A percentile compares a stretch with the other conserved stretches of the same genome.
These are phyloP conservation scores for Drosophila pseudoananassae DNA, from an alignment of 1,140 invertebrate genomes.

Conservation along the genomic window DNA sequence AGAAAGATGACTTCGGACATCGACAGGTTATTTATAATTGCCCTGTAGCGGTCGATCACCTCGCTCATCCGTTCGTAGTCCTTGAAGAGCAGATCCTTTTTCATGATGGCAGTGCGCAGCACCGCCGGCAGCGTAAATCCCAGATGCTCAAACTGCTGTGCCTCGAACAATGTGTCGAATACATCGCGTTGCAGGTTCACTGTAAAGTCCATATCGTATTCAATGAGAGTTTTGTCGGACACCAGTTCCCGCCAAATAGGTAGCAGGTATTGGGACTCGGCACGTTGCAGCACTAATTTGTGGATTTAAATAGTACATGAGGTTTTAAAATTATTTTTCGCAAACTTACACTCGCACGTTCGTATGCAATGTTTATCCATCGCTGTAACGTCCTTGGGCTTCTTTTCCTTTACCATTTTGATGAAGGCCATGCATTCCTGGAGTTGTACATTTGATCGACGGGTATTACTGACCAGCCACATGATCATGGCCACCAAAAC, in stretches of 20 bases:
- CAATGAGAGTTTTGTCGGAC: slow-evolving; percentile 87
- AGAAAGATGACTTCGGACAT: slow-evolving; percentile 88
- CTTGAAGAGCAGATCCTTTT: slow-evolving; percentile 86
- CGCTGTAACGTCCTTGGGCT: slow-evolving; percentile 51
- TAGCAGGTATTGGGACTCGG: slow-evolving; percentile 83
- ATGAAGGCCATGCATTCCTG: slow-evolving; percentile 66
- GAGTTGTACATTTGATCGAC: slow-evolving; percentile 51
- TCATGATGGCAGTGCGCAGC: slow-evolving; percentile 80
- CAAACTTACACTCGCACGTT: slow-evolving; percentile 71
- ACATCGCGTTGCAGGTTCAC: slow-evolving; percentile 88
- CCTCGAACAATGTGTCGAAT: slow-evolving; percentile 90
- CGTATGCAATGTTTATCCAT: slow-evolving; percentile 56
- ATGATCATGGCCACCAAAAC: slow-evolving; percentile 79
- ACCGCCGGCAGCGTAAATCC: slow-evolving; percentile 87
- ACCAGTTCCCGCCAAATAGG: slow-evolving; percentile 88
- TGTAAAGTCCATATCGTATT: slow-evolving; percentile 87
- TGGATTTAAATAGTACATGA: neutral
- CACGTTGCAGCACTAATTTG: slow-evolving; percentile 61
- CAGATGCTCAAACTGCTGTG: slow-evolving; percentile 89
- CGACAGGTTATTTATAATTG: slow-evolving; percentile 86
- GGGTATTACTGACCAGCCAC: slow-evolving; percentile 75
- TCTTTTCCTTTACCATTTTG: slow-evolving; percentile 69
- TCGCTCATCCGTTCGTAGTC: slow-evolving; percentile 86
- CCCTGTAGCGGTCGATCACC: slow-evolving; percentile 88
- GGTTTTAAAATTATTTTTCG: neutral